These are phyloP conservation scores for Eupithecia dodoneata DNA, from an alignment of 2,888 invertebrate genomes.

Conservation along the genomic window DNA sequence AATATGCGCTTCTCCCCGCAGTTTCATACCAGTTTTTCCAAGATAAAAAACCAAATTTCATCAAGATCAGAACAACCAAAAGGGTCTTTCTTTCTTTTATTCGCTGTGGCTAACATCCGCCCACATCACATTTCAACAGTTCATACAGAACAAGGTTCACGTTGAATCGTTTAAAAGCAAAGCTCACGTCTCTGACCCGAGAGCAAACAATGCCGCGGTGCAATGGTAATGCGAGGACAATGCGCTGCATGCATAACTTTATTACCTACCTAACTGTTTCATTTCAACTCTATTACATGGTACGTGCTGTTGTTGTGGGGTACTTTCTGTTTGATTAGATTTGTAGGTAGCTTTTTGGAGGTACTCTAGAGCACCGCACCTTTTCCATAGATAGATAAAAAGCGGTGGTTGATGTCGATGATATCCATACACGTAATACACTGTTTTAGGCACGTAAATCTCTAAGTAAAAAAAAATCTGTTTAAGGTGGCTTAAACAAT, in stretches of 20 bases:
- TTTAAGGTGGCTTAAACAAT: too few relatives aligned
- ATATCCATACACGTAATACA: too few relatives aligned
- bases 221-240: conserved; percentile 13
- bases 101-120: not conserved
- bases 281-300: not conserved
- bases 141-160: not conserved
- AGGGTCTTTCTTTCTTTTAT: not conserved
- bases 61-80: too few relatives aligned
- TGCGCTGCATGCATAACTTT: conserved; percentile 46
- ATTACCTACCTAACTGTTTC: conserved; percentile 43
- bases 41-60: too few relatives aligned
- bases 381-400: too few relatives aligned
- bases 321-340: not conserved
- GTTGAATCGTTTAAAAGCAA: not conserved
- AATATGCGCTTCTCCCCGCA: too few relatives aligned
- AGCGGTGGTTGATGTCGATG: too few relatives aligned
- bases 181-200: conserved; percentile 4
- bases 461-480: too few relatives aligned
- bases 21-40: too few relatives aligned
- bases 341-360: too few relatives aligned
- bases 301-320: not conserved
- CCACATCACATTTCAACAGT: not conserved
- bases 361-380: too few relatives aligned
- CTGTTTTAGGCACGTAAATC: too few relatives aligned
- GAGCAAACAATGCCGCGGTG: conserved; percentile 8